A percentile compares a stretch with the other conserved stretches of the same genome.
Conservation (phyloP, 2,113 vertebrate species). For the Sinocyclocheilus anshuiensis region DNA sequence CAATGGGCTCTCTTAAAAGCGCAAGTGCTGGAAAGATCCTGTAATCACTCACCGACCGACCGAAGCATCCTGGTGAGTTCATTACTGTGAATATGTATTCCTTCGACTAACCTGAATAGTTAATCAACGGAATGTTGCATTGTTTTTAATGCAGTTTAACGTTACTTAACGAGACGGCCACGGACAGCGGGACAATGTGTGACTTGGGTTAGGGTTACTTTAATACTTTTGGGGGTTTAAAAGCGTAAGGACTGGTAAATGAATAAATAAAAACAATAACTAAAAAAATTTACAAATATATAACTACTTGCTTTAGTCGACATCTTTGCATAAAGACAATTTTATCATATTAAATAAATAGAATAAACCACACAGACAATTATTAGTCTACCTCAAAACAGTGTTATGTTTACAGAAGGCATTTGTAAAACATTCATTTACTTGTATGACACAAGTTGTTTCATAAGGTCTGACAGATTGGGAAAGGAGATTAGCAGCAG, state of each 20-base stretch:
- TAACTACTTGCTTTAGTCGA: too few species aligned
- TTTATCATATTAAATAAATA: too few species aligned
- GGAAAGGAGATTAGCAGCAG: too few species aligned
- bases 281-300: background rate
- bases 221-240: background rate
- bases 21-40: background rate
- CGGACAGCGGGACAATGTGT: background rate
- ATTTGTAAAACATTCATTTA: too few species aligned
- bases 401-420: too few species aligned
- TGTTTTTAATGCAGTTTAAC: background rate
- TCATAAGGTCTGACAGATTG: too few species aligned
- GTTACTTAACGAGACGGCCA: background rate
- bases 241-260: background rate
- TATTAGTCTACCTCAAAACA: too few species aligned
- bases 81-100: background rate
- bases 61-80: background rate
- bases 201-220: background rate
- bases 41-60: background rate
- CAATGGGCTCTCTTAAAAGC: background rate
- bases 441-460: too few species aligned
- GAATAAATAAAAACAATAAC: background rate
- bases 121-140: background rate
- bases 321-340: too few species aligned
- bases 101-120: background rate
- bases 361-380: too few species aligned